These are phyloP conservation scores for Brachionus paranguensis DNA, from an alignment of 1,140 invertebrate genomes.

Conservation along the genomic window DNA sequence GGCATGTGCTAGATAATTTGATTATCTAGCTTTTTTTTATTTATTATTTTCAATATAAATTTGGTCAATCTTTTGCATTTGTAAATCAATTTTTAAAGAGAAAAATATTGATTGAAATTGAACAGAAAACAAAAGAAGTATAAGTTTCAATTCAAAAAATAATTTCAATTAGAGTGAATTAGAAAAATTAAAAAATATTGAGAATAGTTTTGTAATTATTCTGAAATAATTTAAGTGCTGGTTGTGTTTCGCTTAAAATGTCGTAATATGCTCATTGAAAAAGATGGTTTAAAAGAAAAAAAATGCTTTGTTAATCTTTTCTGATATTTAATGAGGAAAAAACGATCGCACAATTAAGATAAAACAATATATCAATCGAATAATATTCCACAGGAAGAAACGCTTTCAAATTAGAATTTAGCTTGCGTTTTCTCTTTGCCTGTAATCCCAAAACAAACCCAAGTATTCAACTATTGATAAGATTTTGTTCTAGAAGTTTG, in stretches of 20 bases:
- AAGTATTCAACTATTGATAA: background rate
- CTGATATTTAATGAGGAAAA: background rate
- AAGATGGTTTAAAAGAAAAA: background rate
- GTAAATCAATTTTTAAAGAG: background rate
- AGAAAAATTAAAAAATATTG: background rate
- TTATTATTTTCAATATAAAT: background rate
- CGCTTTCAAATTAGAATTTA: background rate
- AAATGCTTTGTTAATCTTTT: background rate
- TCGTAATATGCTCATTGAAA: background rate
- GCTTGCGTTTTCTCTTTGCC: background rate
- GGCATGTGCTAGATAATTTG: conserved; percentile 16
- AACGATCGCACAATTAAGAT: background rate
- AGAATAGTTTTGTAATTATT: background rate
- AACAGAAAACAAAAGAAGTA: conserved; percentile 9
- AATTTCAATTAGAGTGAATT: background rate
- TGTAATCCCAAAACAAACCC: background rate
- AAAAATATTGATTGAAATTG: conserved; percentile 5
- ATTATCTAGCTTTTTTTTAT: background rate
- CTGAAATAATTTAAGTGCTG: background rate
- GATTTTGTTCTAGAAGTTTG: background rate
- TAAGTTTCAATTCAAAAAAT: background rate
- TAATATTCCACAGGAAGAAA: background rate
- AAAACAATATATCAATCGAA: background rate
- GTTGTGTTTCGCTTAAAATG: background rate
- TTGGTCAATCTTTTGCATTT: background rate